Conservation (phyloP, 23 tunicate genomes). For the Phallusia fumigata region DNA sequence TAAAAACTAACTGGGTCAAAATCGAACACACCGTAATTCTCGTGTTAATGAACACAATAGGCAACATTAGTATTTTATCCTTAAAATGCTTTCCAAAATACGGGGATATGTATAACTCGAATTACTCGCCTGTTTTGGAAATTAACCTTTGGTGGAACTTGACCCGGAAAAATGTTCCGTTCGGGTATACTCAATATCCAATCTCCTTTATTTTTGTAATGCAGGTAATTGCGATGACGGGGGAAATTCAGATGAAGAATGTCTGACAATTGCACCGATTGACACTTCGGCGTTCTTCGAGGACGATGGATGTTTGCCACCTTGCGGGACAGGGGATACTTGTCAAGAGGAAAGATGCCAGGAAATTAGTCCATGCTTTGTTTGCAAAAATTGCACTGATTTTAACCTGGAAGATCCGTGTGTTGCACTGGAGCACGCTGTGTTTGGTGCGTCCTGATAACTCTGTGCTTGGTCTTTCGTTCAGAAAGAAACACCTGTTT, state of each 20-base stretch:
- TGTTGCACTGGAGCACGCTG: neutral
- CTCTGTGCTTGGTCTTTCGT: too few species aligned
- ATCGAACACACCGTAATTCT: too few species aligned
- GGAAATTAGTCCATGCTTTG: neutral
- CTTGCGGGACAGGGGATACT: constrained; percentile 18
- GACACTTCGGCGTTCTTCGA: neutral
- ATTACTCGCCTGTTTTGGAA: too few species aligned
- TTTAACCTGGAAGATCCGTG: constrained; percentile 16
- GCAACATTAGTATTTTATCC: too few species aligned
- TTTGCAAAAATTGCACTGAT: constrained; percentile 17
- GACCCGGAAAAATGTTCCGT: too few species aligned
- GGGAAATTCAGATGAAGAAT: neutral
- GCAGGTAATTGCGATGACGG: constrained; percentile 12
- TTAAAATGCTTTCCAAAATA: too few species aligned
- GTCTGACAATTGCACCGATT: constrained; percentile 7
- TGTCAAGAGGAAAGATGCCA: constrained; percentile 21
- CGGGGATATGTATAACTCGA: too few species aligned
- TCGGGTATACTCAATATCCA: too few species aligned
- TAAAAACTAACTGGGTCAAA: too few species aligned
- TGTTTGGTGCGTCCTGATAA: neutral
- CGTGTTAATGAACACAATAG: too few species aligned
- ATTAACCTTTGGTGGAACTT: too few species aligned
- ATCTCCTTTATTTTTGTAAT: neutral
- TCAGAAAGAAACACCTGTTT: too few species aligned
- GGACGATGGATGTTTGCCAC: neutral